Conservation (phyloP, 53 echinoderm and acorn worm genomes). For the Holothuria scabra region DNA sequence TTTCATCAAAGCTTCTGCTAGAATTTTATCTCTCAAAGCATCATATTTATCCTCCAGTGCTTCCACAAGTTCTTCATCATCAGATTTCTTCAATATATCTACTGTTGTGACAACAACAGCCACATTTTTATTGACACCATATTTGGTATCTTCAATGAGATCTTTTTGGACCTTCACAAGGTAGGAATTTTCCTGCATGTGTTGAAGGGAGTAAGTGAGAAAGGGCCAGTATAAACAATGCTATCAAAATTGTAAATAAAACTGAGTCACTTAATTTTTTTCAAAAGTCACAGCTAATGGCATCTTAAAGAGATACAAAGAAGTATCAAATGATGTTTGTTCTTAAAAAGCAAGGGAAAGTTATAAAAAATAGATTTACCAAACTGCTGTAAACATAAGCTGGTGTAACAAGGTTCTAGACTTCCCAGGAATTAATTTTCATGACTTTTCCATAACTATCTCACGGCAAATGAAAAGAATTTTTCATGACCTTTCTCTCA, state of each 20-base stretch:
- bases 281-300: not conserved
- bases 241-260: not conserved
- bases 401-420: too few species aligned
- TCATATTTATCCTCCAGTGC: constrained; percentile 95
- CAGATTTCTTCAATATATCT: constrained; percentile 73
- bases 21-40: constrained; percentile 87
- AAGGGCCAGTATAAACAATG: not conserved
- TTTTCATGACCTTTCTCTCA: too few species aligned
- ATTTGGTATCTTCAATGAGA: constrained; percentile 73
- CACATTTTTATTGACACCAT: constrained; percentile 77
- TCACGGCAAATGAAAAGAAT: too few species aligned
- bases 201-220: not conserved
- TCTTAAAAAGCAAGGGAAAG: too few species aligned
- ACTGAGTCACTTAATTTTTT: not conserved
- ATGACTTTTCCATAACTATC: too few species aligned
- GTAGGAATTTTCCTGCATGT: constrained; percentile 70
- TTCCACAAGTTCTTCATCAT: constrained; percentile 89
- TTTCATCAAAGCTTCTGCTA: constrained; percentile 96
- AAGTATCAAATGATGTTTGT: too few species aligned
- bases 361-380: too few species aligned
- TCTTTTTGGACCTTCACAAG: constrained; percentile 82
- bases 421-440: too few species aligned
- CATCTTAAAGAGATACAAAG: too few species aligned
- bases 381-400: too few species aligned
- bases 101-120: constrained; percentile 76